Conservation (phyloP, 1,140 invertebrate genomes). For the Lerema accius region DNA sequence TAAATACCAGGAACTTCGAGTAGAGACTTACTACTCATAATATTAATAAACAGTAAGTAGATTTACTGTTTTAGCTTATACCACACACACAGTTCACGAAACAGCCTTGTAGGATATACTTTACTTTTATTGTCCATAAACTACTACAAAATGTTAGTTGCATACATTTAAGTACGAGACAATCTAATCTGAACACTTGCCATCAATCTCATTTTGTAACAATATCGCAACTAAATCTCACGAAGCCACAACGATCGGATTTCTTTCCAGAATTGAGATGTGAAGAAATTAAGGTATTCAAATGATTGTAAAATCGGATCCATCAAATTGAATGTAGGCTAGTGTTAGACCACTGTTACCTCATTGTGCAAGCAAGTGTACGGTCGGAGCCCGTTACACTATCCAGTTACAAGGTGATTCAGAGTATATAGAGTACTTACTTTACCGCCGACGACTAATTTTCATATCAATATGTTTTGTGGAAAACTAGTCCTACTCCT, state of each 20-base stretch:
- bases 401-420: conserved; percentile 25
- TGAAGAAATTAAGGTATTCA: not conserved
- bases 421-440: not conserved
- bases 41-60: too few species aligned
- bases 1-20: too few species aligned
- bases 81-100: too few species aligned
- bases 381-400: not conserved
- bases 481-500: not conserved
- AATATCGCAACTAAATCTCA: too few species aligned
- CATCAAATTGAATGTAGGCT: not conserved
- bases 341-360: not conserved
- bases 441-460: not conserved
- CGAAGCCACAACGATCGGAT: not conserved
- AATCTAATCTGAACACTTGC: too few species aligned
- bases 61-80: too few species aligned
- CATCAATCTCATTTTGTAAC: too few species aligned
- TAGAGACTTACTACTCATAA: too few species aligned
- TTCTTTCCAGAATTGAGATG: not conserved
- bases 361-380: conserved; percentile 4
- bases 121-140: too few species aligned
- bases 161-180: too few species aligned
- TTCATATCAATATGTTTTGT: not conserved
- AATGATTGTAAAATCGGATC: not conserved
- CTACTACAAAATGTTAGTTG: too few species aligned
- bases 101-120: too few species aligned